Percentiles rank a stretch among this genome's conserved stretches.
phyloP scores from a whole-genome alignment of 2,888 invertebrate species.

The Zelleria hepariella region DNA sequence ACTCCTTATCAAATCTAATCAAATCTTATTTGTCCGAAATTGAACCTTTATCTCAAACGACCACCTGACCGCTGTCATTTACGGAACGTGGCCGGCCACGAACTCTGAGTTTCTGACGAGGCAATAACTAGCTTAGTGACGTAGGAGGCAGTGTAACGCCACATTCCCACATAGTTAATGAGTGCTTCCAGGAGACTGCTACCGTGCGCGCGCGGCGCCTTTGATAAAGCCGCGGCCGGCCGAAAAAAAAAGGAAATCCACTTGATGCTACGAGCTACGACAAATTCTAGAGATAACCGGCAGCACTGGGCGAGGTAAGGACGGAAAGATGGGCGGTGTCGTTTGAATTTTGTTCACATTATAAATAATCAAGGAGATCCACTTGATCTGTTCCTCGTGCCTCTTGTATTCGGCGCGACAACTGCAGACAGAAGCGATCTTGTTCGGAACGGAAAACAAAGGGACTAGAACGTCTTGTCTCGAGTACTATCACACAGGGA shows the following conservation, averaged over 20 bases:
- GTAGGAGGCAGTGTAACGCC: slow-evolving; percentile 27
- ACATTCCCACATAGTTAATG: slow-evolving; percentile 30
- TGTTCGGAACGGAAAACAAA: too few species aligned
- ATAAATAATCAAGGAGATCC: background rate
- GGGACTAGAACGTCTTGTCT: too few species aligned
- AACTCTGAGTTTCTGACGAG: slow-evolving; percentile 44
- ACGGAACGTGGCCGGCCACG: slow-evolving; percentile 21
- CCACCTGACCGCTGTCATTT: slow-evolving; percentile 17
- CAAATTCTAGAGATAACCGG: slow-evolving; percentile 65
- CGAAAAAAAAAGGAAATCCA: slow-evolving; percentile 34
- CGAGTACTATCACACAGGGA: too few species aligned
- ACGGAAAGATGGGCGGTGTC: background rate
- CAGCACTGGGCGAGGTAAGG: slow-evolving; percentile 21
- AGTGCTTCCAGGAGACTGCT: slow-evolving; percentile 43
- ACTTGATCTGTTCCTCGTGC: too few species aligned
- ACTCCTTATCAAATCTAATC: too few species aligned
- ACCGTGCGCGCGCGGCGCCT: slow-evolving; percentile 49
- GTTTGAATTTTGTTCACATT: background rate
- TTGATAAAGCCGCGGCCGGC: slow-evolving; percentile 39
- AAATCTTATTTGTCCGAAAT: too few species aligned
- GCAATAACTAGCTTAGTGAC: slow-evolving; percentile 44
- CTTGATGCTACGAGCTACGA: slow-evolving; percentile 40
- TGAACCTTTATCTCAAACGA: slow-evolving; percentile 11
- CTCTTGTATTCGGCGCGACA: too few species aligned
- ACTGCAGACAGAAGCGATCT: too few species aligned